Evolutionary conservation across 2,888 invertebrate genomes (phyloP), one percentile per base, ranked within the genome.

Genomic region (Megalurothrips usitatus): DNA sequence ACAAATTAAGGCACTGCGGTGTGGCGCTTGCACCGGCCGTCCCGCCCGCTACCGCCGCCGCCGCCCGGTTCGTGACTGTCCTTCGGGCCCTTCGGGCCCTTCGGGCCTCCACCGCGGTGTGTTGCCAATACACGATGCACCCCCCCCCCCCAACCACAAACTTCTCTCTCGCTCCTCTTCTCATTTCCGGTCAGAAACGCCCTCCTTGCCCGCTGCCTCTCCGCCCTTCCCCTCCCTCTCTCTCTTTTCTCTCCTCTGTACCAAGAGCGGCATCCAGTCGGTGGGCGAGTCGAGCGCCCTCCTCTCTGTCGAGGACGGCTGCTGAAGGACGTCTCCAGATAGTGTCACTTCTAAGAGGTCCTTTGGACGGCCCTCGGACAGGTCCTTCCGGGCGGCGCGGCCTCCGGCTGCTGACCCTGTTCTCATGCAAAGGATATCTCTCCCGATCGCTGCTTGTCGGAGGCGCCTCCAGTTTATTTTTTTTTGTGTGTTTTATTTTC

Each of bases 321-420:
- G 34, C 26, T 75, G 68, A 75, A 26, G 68, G 68, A 75, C 68
- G 68, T 75, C 68, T 68, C 23, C 68, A 75, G 68, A 75, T 75
- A 75, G 68, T 75, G 68, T 75, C 68, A 75, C 68, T 75, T 26
- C 68, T 75, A 75, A 26, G 68, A 75, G 68, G 58, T 58, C 58
- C 58, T 58, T 17, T n/a, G n/a, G n/a, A n/a, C n/a, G n/a, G n/a
- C n/a, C n/a, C n/a, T n/a, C n/a, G 58, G 58, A 43, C 34, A 43
- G 58, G 58, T 58, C 58, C 58, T 58, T 58, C 58, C 17, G 34
- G 34, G 52, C 52, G 6, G 49, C 49, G 49, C 49, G 49, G n/a
- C n/a, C n/a, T n/a, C n/a, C n/a, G n/a, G n/a, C 34, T 43, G 34
- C 34, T 43, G 34, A 43, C 34, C 34, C 34, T 43, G 6, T 43